These are phyloP conservation scores for Crioceris asparagi DNA, from an alignment of 2,888 invertebrate species.

Conservation along the genomic window DNA sequence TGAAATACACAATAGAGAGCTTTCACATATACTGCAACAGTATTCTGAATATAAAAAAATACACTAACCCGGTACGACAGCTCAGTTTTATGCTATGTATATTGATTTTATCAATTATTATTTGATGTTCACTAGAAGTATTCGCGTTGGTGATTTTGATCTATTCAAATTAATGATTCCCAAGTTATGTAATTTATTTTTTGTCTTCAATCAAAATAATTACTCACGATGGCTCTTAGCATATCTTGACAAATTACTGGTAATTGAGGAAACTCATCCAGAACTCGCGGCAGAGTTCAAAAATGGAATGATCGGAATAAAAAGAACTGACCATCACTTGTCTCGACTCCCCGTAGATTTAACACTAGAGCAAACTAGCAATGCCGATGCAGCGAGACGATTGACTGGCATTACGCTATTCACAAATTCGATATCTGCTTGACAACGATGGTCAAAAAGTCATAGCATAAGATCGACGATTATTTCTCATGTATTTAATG, in stretches of 20 bases:
- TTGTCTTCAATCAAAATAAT: conserved; percentile 5
- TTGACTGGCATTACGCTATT: conserved; percentile 9
- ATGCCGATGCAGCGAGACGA: conserved; percentile 17
- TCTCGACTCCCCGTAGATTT: conserved; percentile 6
- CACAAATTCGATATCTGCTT: conserved; percentile 10
- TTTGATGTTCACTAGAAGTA: conserved; percentile 11
- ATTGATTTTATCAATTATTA: conserved; percentile 11
- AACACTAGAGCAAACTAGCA: conserved; percentile 23
- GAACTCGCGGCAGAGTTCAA: conserved; percentile 1
- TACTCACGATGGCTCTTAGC: conserved; percentile 5
- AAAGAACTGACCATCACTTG: conserved; percentile 5
- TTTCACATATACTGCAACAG: conserved; percentile 3
- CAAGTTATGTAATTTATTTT: conserved; percentile 9
- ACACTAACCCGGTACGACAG: conserved; percentile 5
- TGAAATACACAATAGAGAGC: conserved; percentile 4
- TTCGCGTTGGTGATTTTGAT: conserved; percentile 9
- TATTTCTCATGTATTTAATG: conserved; percentile 6
- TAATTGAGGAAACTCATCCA: conserved; percentile 3
- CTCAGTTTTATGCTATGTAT: conserved; percentile 11
- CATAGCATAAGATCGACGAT: conserved; percentile 12
- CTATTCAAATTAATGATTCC: conserved; percentile 8
- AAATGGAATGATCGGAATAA: conserved; percentile 4
- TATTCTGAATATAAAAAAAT: conserved; percentile 3
- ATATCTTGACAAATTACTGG: conserved; percentile 5
- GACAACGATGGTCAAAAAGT: conserved; percentile 10